These are phyloP conservation scores for Diachasmimorpha longicaudata DNA, from an alignment of 1,140 invertebrate genomes.

Conservation along the genomic window DNA sequence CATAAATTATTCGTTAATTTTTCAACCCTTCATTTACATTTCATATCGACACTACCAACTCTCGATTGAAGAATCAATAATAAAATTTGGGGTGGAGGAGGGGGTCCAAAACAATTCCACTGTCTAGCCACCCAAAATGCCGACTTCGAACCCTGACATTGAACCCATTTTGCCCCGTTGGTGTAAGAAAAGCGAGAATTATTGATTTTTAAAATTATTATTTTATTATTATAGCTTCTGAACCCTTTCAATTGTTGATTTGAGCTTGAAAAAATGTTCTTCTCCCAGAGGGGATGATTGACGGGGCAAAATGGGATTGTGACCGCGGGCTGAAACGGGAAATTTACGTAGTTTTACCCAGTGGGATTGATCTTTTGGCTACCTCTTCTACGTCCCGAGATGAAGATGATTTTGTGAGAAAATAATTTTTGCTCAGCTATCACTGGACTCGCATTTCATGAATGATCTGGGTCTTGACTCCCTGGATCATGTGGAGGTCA, in stretches of 20 bases:
- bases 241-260: background rate
- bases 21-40: background rate
- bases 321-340: background rate
- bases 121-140: no score
- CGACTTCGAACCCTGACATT: no score
- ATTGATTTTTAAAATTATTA: no score
- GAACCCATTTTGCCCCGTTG: no score
- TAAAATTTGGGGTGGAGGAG: no score
- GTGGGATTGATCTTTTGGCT: no score
- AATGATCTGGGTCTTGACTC: constrained; percentile 97
- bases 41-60: background rate
- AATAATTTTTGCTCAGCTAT: constrained; percentile 69
- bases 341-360: background rate
- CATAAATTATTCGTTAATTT: constrained; percentile 13
- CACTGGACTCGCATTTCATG: constrained; percentile 92
- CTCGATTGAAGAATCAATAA: background rate
- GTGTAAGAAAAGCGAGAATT: background rate
- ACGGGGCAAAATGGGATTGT: background rate
- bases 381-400: no score
- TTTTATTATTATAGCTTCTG: no score
- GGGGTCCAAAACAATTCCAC: no score
- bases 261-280: no score
- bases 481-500: constrained; percentile 97
- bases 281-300: background rate
- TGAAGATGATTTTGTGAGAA: background rate